Conservation (phyloP, 2,113 vertebrate species). For the Elgaria multicarinata region DNA sequence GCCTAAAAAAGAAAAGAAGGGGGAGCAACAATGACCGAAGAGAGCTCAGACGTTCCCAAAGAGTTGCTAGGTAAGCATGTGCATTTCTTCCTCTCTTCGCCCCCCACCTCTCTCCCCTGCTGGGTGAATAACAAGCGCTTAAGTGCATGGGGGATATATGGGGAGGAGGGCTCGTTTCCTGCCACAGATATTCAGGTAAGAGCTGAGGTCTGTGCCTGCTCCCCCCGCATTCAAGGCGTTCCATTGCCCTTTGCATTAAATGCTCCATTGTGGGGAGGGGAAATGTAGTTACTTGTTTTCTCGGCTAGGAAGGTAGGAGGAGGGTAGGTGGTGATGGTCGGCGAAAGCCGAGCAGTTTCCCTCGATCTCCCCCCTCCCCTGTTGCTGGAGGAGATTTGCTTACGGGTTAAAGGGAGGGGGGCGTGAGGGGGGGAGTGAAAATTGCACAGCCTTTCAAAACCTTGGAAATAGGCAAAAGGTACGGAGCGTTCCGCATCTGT, state of each 20-base stretch:
- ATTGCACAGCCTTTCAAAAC: neutral
- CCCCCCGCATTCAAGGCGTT: neutral
- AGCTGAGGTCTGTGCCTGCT: neutral
- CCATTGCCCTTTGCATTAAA: neutral
- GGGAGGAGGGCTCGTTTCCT: neutral
- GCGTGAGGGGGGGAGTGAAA: neutral
- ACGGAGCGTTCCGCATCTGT: neutral
- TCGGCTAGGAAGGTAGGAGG: neutral
- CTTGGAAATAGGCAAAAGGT: neutral
- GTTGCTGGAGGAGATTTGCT: conserved; percentile 2
- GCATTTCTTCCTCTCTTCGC: neutral
- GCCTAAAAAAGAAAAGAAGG: neutral
- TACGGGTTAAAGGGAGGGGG: neutral
- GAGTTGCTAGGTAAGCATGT: conserved; percentile 89
- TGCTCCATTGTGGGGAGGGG: conserved; percentile 1
- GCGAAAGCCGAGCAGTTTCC: neutral
- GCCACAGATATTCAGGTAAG: neutral
- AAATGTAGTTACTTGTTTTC: neutral
- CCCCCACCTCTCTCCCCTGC: too few species aligned
- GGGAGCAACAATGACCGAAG: conserved; percentile 85
- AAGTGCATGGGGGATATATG: neutral
- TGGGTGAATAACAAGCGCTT: neutral
- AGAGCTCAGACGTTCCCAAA: conserved; percentile 86
- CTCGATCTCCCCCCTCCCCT: too few species aligned
- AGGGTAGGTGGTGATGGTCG: neutral